Base-by-base conservation (phyloP, 2,888 invertebrate genomes). In the Parnassius mnemosyne region DNA sequence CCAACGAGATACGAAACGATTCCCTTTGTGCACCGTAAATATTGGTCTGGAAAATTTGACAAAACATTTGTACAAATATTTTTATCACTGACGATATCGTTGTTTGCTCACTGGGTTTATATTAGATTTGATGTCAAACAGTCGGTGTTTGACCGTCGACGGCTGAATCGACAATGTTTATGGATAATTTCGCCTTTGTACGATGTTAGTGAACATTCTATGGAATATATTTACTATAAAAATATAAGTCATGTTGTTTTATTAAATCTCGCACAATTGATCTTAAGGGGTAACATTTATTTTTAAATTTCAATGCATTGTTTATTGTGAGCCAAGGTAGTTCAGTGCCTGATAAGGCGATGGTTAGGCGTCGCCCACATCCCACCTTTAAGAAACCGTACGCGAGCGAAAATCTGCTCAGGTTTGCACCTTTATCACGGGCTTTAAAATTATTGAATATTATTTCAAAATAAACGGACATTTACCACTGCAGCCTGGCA, bases 1-100 rank as follows among this genome's bases (percentile, higher is more conserved):
- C 64, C 58, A 61, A 43, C 53, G 57, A 43, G 63, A 50, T 53
- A 68, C 44, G 67, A 61, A 59, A 60, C 53, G 41, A 66, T 67
- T 68, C 66, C 58, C 65, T 58, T 63, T 67, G 60, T 51, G 20
- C 52, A 25, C 54, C 43, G 46, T 46, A 55, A 52, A 62, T 62
- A 57, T 54, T 50, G 49, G 53, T 49, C 42, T 25, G 60, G 60
- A 67, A 68, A 66, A 67, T 70, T 72, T 72, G 70, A 64, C 69
- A 69, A 70, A 72, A 72, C 71, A 72, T 73, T 73, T 70, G 69
- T 63, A 61, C 69, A 71, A 71, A 71, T 66, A 74, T 72, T 73
- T 73, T 72, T 72, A 72, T 71, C 68, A 66, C 65, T 58, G 65
- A 57, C 68, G 66, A 67, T 71, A 71, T 69, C 70, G 63, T 52